A percentile compares a stretch with the other conserved stretches of the same genome.
phyloP scores from a whole-genome alignment of 2,113 vertebrate genomes.

The Hippocampus mohnikei region DNA sequence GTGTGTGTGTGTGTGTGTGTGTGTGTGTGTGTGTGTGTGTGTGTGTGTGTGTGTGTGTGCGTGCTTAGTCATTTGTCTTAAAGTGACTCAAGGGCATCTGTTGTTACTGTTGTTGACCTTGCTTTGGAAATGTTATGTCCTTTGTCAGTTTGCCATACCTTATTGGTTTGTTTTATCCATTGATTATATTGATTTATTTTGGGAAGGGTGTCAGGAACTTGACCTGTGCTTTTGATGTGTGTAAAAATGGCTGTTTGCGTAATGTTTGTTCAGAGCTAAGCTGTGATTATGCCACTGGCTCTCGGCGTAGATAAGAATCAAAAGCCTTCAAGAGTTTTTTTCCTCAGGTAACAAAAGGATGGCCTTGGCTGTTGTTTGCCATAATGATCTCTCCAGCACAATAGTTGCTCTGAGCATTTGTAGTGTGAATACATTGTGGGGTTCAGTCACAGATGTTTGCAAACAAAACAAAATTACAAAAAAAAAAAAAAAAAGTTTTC shows the following conservation, averaged over 20 bases:
- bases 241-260: constrained; percentile 30
- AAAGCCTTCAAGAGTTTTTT: constrained; percentile 18
- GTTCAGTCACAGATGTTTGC: neutral
- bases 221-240: constrained; percentile 20
- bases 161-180: neutral
- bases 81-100: constrained; percentile 26
- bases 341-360: neutral
- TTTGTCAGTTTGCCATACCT: constrained; percentile 5
- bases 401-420: neutral
- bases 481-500: neutral
- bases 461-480: neutral
- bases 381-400: neutral
- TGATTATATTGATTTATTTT: constrained; percentile 2
- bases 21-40: constrained; percentile 1
- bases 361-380: constrained; percentile 1
- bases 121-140: constrained; percentile 15
- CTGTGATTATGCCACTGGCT: constrained; percentile 11
- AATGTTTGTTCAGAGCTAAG: constrained; percentile 24
- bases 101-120: constrained; percentile 31
- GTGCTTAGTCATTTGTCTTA: constrained; percentile 17
- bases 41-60: neutral
- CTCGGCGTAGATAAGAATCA: constrained; percentile 40
- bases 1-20: constrained; percentile 1
- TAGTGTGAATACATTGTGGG: neutral
- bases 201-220: constrained; percentile 21